Evolutionary conservation across 2,888 invertebrate species (phyloP).

Genomic region (Myopa tessellatipennis): DNA sequence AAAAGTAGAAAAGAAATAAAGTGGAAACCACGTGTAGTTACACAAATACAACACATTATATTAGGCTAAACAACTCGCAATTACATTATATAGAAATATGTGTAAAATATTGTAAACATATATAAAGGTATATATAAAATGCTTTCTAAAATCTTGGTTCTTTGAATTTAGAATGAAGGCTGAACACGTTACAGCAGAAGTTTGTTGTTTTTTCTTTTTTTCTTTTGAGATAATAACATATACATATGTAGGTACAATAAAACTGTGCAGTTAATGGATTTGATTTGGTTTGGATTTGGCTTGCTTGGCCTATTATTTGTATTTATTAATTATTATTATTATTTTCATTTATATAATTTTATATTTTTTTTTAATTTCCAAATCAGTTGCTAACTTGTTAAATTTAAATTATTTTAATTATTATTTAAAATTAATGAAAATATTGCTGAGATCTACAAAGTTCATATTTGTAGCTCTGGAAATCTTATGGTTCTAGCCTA

Average conservation of each 20-base stretch:
- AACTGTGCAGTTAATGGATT: constrained; percentile 8
- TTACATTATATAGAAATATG: too few species aligned
- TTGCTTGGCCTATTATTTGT: constrained; percentile 12
- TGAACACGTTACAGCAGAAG: too few species aligned
- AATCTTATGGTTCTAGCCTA: constrained; percentile 73
- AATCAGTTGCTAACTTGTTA: not conserved
- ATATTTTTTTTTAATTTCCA: not conserved
- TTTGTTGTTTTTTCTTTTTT: too few species aligned
- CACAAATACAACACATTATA: too few species aligned
- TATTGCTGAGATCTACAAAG: constrained; percentile 12
- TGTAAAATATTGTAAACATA: too few species aligned
- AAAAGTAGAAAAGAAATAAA: too few species aligned
- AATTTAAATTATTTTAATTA: not conserved
- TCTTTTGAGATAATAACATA: too few species aligned
- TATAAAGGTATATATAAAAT: too few species aligned
- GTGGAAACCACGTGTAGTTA: too few species aligned
- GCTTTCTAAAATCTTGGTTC: too few species aligned
- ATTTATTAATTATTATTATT: not conserved
- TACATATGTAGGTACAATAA: constrained; percentile 1
- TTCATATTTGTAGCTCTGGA: not conserved
- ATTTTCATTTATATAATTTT: not conserved
- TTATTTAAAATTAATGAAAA: constrained; percentile 22
- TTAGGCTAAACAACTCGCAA: too few species aligned
- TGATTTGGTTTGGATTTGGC: constrained; percentile 16
- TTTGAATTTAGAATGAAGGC: too few species aligned